Conservation (phyloP, 2,113 vertebrate genomes). For the Oplegnathus fasciatus region DNA sequence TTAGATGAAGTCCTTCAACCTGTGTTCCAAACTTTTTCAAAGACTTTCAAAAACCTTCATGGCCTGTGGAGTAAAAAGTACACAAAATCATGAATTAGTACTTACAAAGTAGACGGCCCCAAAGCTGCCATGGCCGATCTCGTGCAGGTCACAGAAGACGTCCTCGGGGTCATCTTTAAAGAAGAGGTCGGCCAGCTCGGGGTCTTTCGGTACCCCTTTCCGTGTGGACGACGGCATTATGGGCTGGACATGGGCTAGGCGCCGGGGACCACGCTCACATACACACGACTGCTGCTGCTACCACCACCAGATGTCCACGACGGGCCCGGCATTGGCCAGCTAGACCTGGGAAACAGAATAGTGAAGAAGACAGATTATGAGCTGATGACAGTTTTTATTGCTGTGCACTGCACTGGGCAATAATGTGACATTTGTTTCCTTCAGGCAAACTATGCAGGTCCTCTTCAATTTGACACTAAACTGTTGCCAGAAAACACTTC, state of each 20-base stretch:
- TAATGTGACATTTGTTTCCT: slow-evolving; percentile 3
- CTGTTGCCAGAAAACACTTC: not conserved
- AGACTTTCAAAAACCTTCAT: not conserved
- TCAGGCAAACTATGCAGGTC: not conserved
- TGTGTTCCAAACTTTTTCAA: not conserved
- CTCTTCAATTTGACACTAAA: not conserved
- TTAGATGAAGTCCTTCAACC: not conserved
- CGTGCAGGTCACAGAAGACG: slow-evolving; percentile 87
- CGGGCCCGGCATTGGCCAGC: slow-evolving; percentile 83
- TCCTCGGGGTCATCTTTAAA: slow-evolving; percentile 89
- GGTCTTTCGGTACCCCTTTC: slow-evolving; percentile 84
- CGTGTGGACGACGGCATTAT: slow-evolving; percentile 88
- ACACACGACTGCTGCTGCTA: slow-evolving; percentile 78
- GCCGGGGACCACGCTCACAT: slow-evolving; percentile 68
- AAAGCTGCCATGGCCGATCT: slow-evolving; percentile 90
- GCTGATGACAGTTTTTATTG: not conserved
- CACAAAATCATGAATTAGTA: not conserved
- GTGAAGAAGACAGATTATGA: not conserved
- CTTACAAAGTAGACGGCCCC: slow-evolving; percentile 89
- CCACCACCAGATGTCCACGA: slow-evolving; percentile 76
- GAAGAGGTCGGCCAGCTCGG: slow-evolving; percentile 85
- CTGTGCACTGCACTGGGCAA: not conserved
- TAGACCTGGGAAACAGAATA: slow-evolving; percentile 55
- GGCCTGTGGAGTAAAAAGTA: not conserved
- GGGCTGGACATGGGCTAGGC: slow-evolving; percentile 79